Evolutionary conservation across 2,113 vertebrate species (phyloP).

Genomic region (Monarcha castaneiventris): DNA sequence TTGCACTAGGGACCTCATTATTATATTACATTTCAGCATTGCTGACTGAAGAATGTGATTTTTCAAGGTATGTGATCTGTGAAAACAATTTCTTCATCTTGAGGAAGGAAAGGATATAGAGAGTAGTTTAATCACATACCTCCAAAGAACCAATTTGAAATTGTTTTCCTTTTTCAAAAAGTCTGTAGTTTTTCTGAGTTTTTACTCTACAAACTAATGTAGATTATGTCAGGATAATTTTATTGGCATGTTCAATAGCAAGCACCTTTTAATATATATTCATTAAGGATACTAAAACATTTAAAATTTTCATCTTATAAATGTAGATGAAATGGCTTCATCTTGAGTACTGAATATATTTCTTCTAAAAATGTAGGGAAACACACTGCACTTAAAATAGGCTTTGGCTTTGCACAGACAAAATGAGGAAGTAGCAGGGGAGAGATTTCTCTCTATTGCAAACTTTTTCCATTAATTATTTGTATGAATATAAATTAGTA

Average conservation of each 20-base stretch:
- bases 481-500: background rate
- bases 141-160: background rate
- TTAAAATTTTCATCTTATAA: background rate
- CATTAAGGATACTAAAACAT: background rate
- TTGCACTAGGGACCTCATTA: constrained; percentile 7
- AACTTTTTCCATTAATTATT: background rate
- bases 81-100: background rate
- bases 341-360: background rate
- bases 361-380: background rate
- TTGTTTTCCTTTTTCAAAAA: background rate
- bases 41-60: background rate
- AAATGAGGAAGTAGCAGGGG: background rate
- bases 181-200: background rate
- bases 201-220: background rate
- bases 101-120: background rate
- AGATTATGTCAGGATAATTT: background rate
- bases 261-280: background rate
- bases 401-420: background rate
- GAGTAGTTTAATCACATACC: background rate
- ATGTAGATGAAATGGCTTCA: background rate
- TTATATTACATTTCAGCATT: background rate
- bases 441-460: background rate
- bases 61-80: background rate
- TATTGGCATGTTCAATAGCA: background rate
- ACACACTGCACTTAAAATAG: background rate